phyloP scores from a whole-genome alignment of 1,140 invertebrate species.

The Mizuhopecten yessoensis region DNA sequence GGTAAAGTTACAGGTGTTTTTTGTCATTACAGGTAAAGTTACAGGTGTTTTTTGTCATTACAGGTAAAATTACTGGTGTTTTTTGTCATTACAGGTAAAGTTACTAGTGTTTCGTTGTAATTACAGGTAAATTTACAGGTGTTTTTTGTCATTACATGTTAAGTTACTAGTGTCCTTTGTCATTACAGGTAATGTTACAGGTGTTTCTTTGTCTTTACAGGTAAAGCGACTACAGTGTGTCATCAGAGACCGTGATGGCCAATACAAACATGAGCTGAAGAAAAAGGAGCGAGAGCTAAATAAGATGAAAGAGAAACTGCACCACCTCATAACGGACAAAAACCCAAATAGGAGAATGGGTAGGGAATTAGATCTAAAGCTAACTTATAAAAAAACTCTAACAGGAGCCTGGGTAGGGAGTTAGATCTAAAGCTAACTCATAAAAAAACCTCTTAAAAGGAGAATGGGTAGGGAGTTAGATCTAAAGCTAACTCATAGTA shows the following conservation, averaged over 20 bases:
- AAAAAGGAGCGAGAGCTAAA: slow-evolving; percentile 80
- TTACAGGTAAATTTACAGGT: no score
- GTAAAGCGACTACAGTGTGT: slow-evolving; percentile 76
- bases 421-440: no score
- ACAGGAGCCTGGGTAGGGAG: no score
- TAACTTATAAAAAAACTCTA: no score
- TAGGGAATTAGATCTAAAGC: slow-evolving; percentile 59
- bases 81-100: slow-evolving; percentile 66
- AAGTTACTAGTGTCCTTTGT: slow-evolving; percentile 45
- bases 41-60: background rate
- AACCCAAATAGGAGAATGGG: slow-evolving; percentile 78
- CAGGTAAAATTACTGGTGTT: background rate
- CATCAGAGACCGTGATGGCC: slow-evolving; percentile 75
- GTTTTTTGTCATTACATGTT: slow-evolving; percentile 61
- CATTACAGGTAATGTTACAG: background rate
- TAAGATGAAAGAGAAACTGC: slow-evolving; percentile 79
- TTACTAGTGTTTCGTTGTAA: background rate
- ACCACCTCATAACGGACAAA: slow-evolving; percentile 80
- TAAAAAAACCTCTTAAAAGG: no score
- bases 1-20: background rate
- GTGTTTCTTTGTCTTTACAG: slow-evolving; percentile 58
- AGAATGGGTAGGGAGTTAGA: no score
- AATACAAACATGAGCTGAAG: slow-evolving; percentile 81
- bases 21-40: slow-evolving; percentile 67
- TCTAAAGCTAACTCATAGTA: no score